phyloP scores from a whole-genome alignment of 1,140 invertebrate species.

The Atta texana region DNA sequence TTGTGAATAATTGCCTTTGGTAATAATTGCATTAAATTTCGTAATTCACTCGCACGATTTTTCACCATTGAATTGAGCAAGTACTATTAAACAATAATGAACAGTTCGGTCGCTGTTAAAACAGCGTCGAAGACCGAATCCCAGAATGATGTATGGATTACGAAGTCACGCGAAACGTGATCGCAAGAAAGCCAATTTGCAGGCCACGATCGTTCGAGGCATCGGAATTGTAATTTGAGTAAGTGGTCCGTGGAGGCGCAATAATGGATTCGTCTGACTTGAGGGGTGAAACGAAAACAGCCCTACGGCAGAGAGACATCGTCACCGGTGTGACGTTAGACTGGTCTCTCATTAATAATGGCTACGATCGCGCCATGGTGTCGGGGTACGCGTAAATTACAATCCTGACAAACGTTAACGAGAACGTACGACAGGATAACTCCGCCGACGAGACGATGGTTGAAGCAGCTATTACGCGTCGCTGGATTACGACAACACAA shows the following conservation, averaged over 20 bases:
- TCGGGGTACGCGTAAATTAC: slow-evolving; percentile 78
- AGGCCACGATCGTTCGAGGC: slow-evolving; percentile 51
- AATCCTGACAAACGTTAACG: slow-evolving; percentile 78
- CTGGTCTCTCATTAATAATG: slow-evolving; percentile 79
- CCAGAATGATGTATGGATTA: slow-evolving; percentile 31
- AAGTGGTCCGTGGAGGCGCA: slow-evolving; percentile 59
- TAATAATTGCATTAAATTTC: background rate
- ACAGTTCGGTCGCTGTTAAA: background rate
- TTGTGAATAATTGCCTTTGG: background rate
- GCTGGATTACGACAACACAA: slow-evolving; percentile 46
- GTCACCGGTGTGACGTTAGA: slow-evolving; percentile 67
- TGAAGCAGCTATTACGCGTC: slow-evolving; percentile 36
- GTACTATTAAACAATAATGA: slow-evolving; percentile 7
- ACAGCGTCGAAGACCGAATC: background rate
- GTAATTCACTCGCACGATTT: background rate
- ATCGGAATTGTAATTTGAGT: slow-evolving; percentile 59
- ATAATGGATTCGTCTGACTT: slow-evolving; percentile 63
- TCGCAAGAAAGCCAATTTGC: slow-evolving; percentile 63
- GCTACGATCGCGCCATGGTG: slow-evolving; percentile 65
- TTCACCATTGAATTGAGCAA: background rate
- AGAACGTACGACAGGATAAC: slow-evolving; percentile 55
- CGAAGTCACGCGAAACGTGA: slow-evolving; percentile 50
- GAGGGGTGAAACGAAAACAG: slow-evolving; percentile 54
- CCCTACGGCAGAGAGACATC: slow-evolving; percentile 27
- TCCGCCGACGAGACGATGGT: slow-evolving; percentile 31